Base-by-base conservation (phyloP, 2,113 vertebrate species). In the Siniperca chuatsi region DNA sequence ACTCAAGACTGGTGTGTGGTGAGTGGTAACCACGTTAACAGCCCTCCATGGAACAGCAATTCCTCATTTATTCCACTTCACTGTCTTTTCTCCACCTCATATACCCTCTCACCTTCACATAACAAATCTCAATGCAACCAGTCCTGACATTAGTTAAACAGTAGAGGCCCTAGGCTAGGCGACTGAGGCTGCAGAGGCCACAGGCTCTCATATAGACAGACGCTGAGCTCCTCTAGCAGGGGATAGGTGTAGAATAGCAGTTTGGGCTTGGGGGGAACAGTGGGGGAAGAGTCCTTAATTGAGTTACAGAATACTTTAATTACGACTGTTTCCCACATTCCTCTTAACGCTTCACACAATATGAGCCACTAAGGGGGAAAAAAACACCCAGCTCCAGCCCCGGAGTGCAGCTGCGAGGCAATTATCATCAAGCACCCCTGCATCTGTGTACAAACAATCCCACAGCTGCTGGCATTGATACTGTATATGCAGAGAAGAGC, bases 381-480 rank as follows among this genome's bases (percentile, higher is more conserved):
- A 64, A 77, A 85, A 71, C 79, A 84, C 42, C 61, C 84, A 61
- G 83, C 80, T 90, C 85, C 81, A 79, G 75, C 78, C 82, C 76
- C 65, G 44, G 82, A 93, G 92, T 85, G 93, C 95, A 96, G 94
- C 95, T 96, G 94, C 87, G n/a, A 91, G 93, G 94, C 83, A 94
- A 94, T 95, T 95, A 95, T 92, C 92, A 94, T 94, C 90, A 92
- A 93, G 92, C 87, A 94, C 78, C 90, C 83, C 87, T 87, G 91
- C 94, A 95, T 95, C 94, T 95, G 95, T 95, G 95, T 95, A 95
- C 94, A 95, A 96, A 96, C 95, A 95, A 94, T 92, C 86, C 92
- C 91, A 87, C 95, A 95, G 95, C 95, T 96, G 95, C 93, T 91
- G 85, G 87, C 93, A 91, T 93, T 94, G 90, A 94, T 87, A 92